These are phyloP conservation scores for Indicator maculatus DNA, from an alignment of 2,113 vertebrate genomes.

Conservation along the genomic window DNA sequence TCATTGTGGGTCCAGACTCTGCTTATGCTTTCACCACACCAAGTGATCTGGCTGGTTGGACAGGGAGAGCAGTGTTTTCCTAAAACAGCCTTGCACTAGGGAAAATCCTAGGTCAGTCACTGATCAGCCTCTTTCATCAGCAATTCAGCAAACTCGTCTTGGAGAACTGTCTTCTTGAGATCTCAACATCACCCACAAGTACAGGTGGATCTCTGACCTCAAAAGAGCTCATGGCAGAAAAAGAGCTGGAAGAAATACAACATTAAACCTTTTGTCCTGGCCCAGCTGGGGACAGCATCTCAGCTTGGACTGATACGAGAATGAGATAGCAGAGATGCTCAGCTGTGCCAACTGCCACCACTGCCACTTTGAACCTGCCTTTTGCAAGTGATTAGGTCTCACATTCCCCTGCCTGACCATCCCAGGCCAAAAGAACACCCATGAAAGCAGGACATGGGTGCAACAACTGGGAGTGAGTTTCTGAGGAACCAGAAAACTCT, in stretches of 20 bases:
- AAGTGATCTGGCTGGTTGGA: not conserved
- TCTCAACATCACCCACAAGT: not conserved
- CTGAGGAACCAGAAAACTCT: not conserved
- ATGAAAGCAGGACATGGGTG: not conserved
- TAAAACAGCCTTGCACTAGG: not conserved
- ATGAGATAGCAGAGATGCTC: not conserved
- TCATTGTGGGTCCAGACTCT: not conserved
- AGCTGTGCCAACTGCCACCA: not conserved
- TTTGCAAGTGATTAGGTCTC: not conserved
- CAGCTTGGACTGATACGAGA: not conserved
- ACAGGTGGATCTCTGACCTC: not conserved
- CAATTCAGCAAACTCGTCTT: not conserved
- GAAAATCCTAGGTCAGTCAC: not conserved
- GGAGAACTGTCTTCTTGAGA: not conserved
- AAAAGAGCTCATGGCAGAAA: not conserved
- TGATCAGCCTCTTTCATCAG: not conserved
- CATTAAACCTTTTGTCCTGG: not conserved
- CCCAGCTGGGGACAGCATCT: not conserved
- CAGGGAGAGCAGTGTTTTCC: not conserved
- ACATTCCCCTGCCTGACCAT: not conserved
- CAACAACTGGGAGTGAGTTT: not conserved
- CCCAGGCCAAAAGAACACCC: not conserved
- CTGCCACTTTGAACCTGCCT: not conserved
- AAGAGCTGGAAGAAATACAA: not conserved
- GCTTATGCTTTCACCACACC: not conserved